These are phyloP conservation scores for Rhorus exstirpatorius DNA, from an alignment of 2,888 invertebrate genomes.

Conservation along the genomic window DNA sequence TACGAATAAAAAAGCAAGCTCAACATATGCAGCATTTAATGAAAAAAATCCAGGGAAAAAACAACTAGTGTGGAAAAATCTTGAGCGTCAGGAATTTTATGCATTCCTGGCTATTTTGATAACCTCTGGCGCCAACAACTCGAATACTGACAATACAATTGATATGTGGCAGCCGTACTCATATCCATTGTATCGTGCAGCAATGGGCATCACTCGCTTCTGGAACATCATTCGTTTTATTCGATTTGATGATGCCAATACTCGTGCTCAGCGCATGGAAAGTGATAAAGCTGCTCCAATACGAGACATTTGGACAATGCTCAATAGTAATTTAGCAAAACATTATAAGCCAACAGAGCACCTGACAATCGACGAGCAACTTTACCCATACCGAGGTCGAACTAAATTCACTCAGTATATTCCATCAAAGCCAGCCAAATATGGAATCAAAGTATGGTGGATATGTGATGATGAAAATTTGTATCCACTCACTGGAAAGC, in stretches of 20 bases:
- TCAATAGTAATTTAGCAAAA: slow-evolving; percentile 65
- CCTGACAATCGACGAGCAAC: slow-evolving; percentile 78
- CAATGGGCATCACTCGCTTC: slow-evolving; percentile 67
- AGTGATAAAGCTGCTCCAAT: slow-evolving; percentile 77
- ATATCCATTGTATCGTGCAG: slow-evolving; percentile 68
- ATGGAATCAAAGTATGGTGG: slow-evolving; percentile 72
- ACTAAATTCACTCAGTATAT: slow-evolving; percentile 77
- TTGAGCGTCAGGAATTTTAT: slow-evolving; percentile 58
- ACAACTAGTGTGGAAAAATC: slow-evolving; percentile 29
- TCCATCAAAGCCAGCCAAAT: slow-evolving; percentile 73
- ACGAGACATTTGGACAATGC: slow-evolving; percentile 76
- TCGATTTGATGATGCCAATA: slow-evolving; percentile 76
- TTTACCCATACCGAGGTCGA: slow-evolving; percentile 72
- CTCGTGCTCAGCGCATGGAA: slow-evolving; percentile 71
- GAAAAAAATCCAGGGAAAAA: slow-evolving; percentile 41
- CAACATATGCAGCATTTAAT: slow-evolving; percentile 43
- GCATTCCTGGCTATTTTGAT: slow-evolving; percentile 61
- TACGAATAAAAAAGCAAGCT: slow-evolving; percentile 4
- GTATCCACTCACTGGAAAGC: slow-evolving; percentile 73
- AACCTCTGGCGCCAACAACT: slow-evolving; percentile 69
- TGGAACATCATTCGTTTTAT: slow-evolving; percentile 73
- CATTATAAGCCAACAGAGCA: slow-evolving; percentile 75
- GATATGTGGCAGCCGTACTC: slow-evolving; percentile 71
- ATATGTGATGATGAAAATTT: slow-evolving; percentile 66
- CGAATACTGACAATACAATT: slow-evolving; percentile 70